Evolutionary conservation across 2,888 invertebrate species (phyloP), one percentile per base, ranked within the genome.

Genomic region (Caenorhabditis macrosperma): DNA sequence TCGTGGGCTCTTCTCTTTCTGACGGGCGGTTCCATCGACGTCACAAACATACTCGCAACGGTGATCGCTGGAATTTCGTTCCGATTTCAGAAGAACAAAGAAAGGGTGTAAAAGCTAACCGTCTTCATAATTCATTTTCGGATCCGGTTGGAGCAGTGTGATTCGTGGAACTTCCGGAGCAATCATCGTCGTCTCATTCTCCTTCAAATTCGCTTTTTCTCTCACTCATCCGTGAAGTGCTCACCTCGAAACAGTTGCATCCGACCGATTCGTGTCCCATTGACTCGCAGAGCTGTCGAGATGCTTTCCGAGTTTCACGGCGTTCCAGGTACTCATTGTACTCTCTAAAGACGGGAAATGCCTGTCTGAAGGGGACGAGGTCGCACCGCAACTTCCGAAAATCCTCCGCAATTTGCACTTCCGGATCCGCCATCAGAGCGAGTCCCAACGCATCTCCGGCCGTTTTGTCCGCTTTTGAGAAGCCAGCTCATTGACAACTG

Each of bases 241-340:
- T n/a, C 24, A 59, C 61, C 35, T 66, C 38, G 50, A 78, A 78
- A 67, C 78, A 78, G 15, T 22, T 12, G 57, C 78, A 78, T 57
- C 48, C 61, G 6, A 55, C 24, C 15, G 63, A 52, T 1, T 78
- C 78, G 38, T 78, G 78, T 0, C 52, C 33, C 63, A 74, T 68
- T 17, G 54, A 12, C 10, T 48, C 63, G 26, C 78, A 78, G 5
- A 78, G 30, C 10, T 33, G 9, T 20, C 63, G 22, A 2, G 63
- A 44, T 4, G 72, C 38, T 44, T 35, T 60, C 9, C 22, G 50
- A 2, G 72, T 74, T 48, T 78, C 78, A 5, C 61, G 38, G 4
- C 41, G 48, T 7, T 63, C 67, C 50, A 78, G 26, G 22, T 41
- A 78, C 4, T 22, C 22, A 12, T 63, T 63, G 61, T 50, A 68